These are phyloP conservation scores for Hemithea aestivaria DNA, from an alignment of 2,888 invertebrate genomes.

Conservation along the genomic window DNA sequence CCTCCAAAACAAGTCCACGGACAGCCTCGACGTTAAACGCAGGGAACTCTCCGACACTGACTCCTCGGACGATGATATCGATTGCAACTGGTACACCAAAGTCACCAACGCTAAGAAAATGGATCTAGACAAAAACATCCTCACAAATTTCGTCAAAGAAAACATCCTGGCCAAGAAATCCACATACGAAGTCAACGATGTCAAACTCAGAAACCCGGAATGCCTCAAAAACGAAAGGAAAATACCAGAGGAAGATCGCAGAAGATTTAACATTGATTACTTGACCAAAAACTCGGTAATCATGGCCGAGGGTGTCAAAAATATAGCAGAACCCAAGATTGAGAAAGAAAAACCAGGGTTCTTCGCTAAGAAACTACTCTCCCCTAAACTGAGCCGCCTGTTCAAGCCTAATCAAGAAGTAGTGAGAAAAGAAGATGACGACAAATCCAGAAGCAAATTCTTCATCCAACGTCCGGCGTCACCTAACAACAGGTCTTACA, in stretches of 20 bases:
- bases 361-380: constrained; percentile 62
- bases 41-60: constrained; percentile 37
- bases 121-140: neutral
- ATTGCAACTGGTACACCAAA: constrained; percentile 39
- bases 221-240: constrained; percentile 38
- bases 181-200: constrained; percentile 54
- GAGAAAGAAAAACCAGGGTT: constrained; percentile 50
- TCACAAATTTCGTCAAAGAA: constrained; percentile 26
- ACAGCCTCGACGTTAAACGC: constrained; percentile 54
- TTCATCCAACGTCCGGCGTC: constrained; percentile 61
- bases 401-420: constrained; percentile 60
- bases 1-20: constrained; percentile 68
- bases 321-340: constrained; percentile 38
- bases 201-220: constrained; percentile 40
- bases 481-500: constrained; percentile 43
- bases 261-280: constrained; percentile 55
- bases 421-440: constrained; percentile 42
- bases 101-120: constrained; percentile 39
- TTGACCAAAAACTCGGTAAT: constrained; percentile 38
- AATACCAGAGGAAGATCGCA: constrained; percentile 45
- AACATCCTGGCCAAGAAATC: constrained; percentile 48
- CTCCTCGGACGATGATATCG: constrained; percentile 41
- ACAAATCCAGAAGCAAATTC: constrained; percentile 65
- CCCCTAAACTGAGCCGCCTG: constrained; percentile 64
- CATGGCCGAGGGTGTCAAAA: constrained; percentile 47